phyloP scores from a whole-genome alignment of 2,888 invertebrate genomes.

The Parapristionchus giblindavisi region DNA sequence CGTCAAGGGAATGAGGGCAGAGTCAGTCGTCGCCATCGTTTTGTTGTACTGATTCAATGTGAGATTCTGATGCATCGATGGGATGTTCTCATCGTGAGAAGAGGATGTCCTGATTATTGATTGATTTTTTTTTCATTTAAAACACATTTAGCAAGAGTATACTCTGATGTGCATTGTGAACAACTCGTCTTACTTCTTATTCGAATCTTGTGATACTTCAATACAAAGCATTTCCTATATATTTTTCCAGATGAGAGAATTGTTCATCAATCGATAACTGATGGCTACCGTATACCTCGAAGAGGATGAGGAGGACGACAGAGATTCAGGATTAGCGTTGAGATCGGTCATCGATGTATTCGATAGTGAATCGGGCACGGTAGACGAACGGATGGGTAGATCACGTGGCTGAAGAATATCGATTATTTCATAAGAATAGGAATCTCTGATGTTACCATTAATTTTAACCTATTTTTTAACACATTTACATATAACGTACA shows the following conservation, averaged over 20 bases:
- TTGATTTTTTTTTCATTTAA: not conserved
- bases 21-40: constrained; percentile 15
- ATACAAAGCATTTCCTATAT: too few relatives aligned
- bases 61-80: constrained; percentile 10
- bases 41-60: constrained; percentile 21
- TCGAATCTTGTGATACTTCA: too few relatives aligned
- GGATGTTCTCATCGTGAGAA: constrained; percentile 43
- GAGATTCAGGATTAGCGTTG: constrained; percentile 32
- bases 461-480: not conserved
- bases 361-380: constrained; percentile 62
- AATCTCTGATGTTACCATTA: not conserved
- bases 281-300: constrained; percentile 28
- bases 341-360: constrained; percentile 5
- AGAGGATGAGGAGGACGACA: constrained; percentile 17
- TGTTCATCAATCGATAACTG: not conserved
- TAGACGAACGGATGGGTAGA: constrained; percentile 58
- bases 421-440: not conserved
- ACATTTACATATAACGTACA: not conserved
- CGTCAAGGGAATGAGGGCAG: constrained; percentile 28
- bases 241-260: not conserved
- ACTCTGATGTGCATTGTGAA: too few relatives aligned
- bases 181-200: too few relatives aligned
- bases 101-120: constrained; percentile 38
- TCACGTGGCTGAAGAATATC: constrained; percentile 41
- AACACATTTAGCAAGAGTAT: not conserved